Base-by-base conservation (phyloP, 2,113 vertebrate species). In the Lepus timidus region DNA sequence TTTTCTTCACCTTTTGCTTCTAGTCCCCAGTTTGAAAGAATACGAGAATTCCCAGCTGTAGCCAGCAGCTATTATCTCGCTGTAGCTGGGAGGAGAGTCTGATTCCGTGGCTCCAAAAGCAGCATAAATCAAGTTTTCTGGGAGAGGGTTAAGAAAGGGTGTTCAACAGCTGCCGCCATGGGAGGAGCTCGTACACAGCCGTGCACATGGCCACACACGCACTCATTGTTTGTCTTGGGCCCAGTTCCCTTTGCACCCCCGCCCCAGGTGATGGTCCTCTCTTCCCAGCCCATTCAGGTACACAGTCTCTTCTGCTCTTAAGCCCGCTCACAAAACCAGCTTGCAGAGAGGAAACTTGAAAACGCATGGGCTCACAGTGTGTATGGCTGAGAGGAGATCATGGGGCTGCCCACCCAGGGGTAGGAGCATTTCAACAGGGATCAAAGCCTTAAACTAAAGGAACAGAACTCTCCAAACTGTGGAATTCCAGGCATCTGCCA, bases 121-220 rank as follows among this genome's bases (percentile, higher is more conserved):
- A 96, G 97, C 97, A 97, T 97, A 97, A 97, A 97, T 97, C 97
- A 97, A 95, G 85, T 92, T 96, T 96, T 95, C 96, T 92, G 94
- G 92, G 96, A 95, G 78, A 93, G 88, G 90, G 95, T 94, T 97
- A 97, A 96, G 96, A 93, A 97, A 97, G 95, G 78, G 96, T 97
- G 94, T 95, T 95, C 96, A 96, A 39, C 97, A 97, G 96, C 96
- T 97, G 97, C 93, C 62, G 94, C 95, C 95, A 88, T 65, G 81
- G 95, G 95, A 97, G 95, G 92, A 95, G 95, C 51, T 68, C 92
- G 6, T 82, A 70, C 78, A 90, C n/a, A 79, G 73, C 85, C 90
- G 0, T 76, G 78, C 96, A 82, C 70, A 70, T 0, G 94, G 96
- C 96, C 97, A 97, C 97, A 97, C 96, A 97, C 55, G 0, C 94